Evolutionary conservation across 1,140 invertebrate genomes (phyloP), one percentile per base, ranked within the genome.

Genomic region (Drosophila kurseongensis): DNA sequence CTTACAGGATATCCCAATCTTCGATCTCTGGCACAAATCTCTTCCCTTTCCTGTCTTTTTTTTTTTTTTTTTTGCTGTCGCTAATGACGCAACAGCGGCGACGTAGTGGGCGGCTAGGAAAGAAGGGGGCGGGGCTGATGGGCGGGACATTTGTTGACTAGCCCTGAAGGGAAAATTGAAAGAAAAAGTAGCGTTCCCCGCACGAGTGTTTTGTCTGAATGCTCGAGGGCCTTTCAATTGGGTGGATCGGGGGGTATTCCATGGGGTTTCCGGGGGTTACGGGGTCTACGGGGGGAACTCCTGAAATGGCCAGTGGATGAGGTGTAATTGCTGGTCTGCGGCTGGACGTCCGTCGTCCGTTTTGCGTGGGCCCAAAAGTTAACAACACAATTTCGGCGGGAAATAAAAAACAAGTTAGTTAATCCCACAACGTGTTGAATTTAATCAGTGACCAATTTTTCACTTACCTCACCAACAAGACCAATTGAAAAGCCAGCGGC

Each of bases 361-460:
- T 40, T 52, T 6, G 9, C 2, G 10, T 10, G 16, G 63, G 41
- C 66, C 32, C 27, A 48, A 71, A 88, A 88, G 83, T 83, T 88
- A 88, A 88, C 83, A 88, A 84, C 83, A 89, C 80, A 89, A 80
- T 88, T 88, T 89, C 75, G 80, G 60, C 80, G 73, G 48, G 61
- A 88, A 88, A 88, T 89, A 88, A 88, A 89, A 88, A 89, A 89
- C 84, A 88, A 88, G 84, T 88, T 88, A 88, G 84, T 88, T 89
- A 88, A 89, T 88, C 84, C 84, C 80, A 83, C 84, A 88, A 89
- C 84, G 84, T 88, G 84, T 88, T 88, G 84, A 89, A 88, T 88
- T 88, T 88, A 88, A 88, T 88, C 84, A 88, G 84, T 88, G 84
- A 76, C 84, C 84, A 89, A 83, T 88, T 88, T 88, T 88, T 89